Percentiles rank a stretch among this genome's conserved stretches.
Conservation (phyloP, 2,888 invertebrate species). For the Amorpha juglandis region DNA sequence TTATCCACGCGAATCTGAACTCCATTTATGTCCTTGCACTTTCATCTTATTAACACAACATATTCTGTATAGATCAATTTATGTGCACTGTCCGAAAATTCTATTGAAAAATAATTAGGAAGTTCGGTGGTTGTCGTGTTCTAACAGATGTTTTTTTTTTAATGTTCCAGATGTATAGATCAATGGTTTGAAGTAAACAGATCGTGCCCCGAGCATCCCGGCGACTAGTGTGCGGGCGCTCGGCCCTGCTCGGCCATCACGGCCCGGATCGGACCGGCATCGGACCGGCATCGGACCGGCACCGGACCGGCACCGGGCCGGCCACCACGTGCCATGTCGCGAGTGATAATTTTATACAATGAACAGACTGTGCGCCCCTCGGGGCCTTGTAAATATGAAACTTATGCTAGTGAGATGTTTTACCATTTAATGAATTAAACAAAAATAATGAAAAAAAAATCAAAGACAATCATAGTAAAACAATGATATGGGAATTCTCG, state of each 20-base stretch:
- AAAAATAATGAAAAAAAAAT: slow-evolving; percentile 54
- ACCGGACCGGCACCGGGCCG: slow-evolving; percentile 29
- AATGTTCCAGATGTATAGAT: slow-evolving; percentile 97
- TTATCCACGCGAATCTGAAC: too few species aligned
- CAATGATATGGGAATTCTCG: slow-evolving; percentile 58
- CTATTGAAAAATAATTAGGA: too few species aligned
- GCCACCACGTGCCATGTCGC: slow-evolving; percentile 63
- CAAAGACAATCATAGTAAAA: slow-evolving; percentile 72
- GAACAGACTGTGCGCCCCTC: slow-evolving; percentile 70
- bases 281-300: slow-evolving; percentile 30
- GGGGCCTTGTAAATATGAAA: slow-evolving; percentile 75
- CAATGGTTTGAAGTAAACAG: slow-evolving; percentile 99
- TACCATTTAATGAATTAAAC: slow-evolving; percentile 73
- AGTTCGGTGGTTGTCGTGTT: too few species aligned
- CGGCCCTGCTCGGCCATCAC: slow-evolving; percentile 30
- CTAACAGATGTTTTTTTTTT: slow-evolving; percentile 30
- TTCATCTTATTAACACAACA: too few species aligned
- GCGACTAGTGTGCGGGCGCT: slow-evolving; percentile 88
- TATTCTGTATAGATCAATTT: too few species aligned
- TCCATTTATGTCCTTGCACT: too few species aligned
- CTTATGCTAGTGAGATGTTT: slow-evolving; percentile 79
- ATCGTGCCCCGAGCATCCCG: slow-evolving; percentile 99
- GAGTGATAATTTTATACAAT: slow-evolving; percentile 79
- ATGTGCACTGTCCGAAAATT: too few species aligned
- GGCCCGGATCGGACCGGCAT: slow-evolving; percentile 71